Conservation (phyloP, 2,797 vertebrate genomes). For the Cetoscarus ocellatus region DNA sequence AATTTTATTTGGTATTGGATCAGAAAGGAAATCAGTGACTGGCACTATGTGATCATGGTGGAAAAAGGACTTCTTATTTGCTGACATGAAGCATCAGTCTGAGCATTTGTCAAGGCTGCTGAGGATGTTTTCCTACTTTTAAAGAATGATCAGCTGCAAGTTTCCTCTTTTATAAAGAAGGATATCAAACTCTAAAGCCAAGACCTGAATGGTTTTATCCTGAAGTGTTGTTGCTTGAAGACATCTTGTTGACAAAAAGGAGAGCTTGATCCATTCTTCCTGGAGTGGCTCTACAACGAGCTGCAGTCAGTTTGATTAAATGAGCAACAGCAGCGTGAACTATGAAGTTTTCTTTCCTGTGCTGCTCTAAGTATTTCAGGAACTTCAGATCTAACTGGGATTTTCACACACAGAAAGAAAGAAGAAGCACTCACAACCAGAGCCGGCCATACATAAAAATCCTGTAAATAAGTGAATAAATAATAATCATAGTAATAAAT, state of each 20-base stretch:
- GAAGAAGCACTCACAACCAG: no score
- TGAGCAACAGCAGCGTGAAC: neutral
- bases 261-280: slow-evolving; percentile 9
- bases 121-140: neutral
- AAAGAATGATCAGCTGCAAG: slow-evolving; percentile 12
- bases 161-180: neutral
- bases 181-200: neutral
- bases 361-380: no score
- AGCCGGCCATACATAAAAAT: no score
- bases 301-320: neutral
- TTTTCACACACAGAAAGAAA: no score
- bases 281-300: neutral
- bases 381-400: no score
- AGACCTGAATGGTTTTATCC: neutral
- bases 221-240: slow-evolving; percentile 19
- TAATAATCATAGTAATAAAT: no score
- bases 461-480: no score
- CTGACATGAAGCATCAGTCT: neutral
- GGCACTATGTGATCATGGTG: neutral
- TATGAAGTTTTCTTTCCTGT: no score
- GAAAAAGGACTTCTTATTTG: neutral
- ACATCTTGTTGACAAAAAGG: slow-evolving; percentile 9
- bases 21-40: no score
- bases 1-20: no score
- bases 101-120: slow-evolving; percentile 7